Evolutionary conservation across 2,113 vertebrate species (phyloP).

Genomic region (Tragelaphus imberbis): DNA sequence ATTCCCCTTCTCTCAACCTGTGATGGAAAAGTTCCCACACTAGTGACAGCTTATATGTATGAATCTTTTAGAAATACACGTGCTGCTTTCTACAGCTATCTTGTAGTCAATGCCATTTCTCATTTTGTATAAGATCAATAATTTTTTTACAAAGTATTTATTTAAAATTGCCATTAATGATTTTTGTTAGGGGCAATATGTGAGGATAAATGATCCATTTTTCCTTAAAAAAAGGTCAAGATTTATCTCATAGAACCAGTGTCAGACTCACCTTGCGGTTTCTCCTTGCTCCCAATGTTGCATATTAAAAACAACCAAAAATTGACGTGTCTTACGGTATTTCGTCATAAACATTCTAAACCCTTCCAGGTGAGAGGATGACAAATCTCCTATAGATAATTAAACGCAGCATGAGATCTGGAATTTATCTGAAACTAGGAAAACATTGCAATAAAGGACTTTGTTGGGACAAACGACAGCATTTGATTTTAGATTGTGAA

Average conservation of each 20-base stretch:
- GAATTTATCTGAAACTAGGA: neutral
- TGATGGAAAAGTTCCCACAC: too few species aligned
- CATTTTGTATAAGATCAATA: neutral
- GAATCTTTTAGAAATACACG: neutral
- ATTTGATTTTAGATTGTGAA: neutral
- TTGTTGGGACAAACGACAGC: rapidly evolving
- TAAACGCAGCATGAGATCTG: neutral
- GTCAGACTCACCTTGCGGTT: rapidly evolving
- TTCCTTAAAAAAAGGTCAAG: neutral
- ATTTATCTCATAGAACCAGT: neutral
- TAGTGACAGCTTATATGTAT: too few species aligned
- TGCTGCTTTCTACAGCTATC: neutral
- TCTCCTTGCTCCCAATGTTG: neutral
- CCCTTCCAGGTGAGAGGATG: neutral
- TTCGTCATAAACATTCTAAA: rapidly evolving
- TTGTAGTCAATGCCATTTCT: neutral
- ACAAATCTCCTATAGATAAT: neutral
- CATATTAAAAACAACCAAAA: neutral
- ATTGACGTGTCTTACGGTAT: rapidly evolving
- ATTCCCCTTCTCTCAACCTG: neutral
- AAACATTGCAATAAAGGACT: rapidly evolving
- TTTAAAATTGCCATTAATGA: neutral
- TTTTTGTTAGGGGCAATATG: neutral
- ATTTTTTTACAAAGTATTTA: neutral
- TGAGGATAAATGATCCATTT: neutral